Percentiles rank a stretch among this genome's conserved stretches.
Conservation (phyloP, 2,113 vertebrate species). For the Pelecanus crispus region DNA sequence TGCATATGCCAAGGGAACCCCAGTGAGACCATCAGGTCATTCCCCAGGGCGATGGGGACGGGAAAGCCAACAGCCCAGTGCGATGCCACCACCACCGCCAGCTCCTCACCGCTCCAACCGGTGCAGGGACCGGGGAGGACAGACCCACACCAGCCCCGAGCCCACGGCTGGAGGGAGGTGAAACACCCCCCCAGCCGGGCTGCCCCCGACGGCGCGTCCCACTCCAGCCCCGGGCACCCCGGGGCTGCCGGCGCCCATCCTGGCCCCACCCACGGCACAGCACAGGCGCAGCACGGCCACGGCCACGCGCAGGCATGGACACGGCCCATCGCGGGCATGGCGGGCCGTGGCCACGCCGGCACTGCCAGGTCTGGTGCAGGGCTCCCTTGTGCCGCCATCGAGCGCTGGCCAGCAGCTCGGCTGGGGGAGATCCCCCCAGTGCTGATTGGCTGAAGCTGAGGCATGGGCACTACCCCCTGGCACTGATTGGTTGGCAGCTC, state of each 20-base stretch:
- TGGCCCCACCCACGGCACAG: neutral
- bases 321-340: neutral
- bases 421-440: neutral
- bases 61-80: neutral
- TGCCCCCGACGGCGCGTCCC: fast-evolving
- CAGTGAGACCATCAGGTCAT: too few relatives aligned
- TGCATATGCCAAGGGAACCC: neutral
- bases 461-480: neutral
- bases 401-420: neutral
- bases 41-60: fast-evolving
- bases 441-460: neutral
- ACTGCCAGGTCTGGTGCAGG: neutral
- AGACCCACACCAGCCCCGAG: neutral
- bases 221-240: neutral
- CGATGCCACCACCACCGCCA: fast-evolving
- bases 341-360: fast-evolving
- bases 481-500: neutral
- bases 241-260: neutral
- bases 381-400: too few relatives aligned
- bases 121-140: fast-evolving
- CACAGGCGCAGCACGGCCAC: neutral
- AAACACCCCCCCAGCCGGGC: fast-evolving
- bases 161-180: neutral
- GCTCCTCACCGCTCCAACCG: fast-evolving
- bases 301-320: neutral